Percentiles rank a stretch among this genome's conserved stretches.
phyloP scores from a whole-genome alignment of 2,797 vertebrate species.

The Gorsachius magnificus region DNA sequence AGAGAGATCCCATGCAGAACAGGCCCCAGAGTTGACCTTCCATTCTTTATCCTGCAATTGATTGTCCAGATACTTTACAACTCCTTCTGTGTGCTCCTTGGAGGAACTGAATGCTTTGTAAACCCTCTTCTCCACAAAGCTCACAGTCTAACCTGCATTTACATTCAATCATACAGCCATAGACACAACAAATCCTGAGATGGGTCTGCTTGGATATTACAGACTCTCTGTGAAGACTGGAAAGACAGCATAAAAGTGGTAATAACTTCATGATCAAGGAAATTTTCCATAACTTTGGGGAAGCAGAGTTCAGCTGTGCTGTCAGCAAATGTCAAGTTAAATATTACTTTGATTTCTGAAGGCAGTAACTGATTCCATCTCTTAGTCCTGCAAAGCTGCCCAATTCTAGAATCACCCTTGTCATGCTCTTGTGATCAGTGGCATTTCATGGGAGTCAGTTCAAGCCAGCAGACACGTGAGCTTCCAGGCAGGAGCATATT shows the following conservation, averaged over 20 bases:
- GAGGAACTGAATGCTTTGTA: not conserved
- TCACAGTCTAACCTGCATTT: not conserved
- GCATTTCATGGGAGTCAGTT: not conserved
- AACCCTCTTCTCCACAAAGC: not conserved
- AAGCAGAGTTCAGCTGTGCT: not conserved
- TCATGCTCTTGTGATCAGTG: not conserved
- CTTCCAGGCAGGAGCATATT: not conserved
- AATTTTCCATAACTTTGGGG: not conserved
- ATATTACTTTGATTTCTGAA: constrained; percentile 1
- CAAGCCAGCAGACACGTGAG: rapidly evolving
- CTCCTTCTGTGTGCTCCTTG: not conserved
- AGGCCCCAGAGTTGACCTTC: not conserved
- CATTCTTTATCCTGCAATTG: not conserved
- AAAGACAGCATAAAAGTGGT: not conserved
- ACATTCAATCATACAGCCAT: not conserved
- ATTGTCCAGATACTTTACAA: not conserved
- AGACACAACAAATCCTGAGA: not conserved
- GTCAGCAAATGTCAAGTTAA: constrained; percentile 7
- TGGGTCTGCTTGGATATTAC: not conserved
- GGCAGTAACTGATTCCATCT: not conserved
- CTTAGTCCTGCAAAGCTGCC: not conserved
- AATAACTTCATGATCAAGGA: not conserved
- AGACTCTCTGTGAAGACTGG: not conserved
- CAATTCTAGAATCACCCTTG: not conserved
- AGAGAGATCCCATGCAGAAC: not conserved